Conservation (phyloP, 2,797 vertebrate species). For the Lagodon rhomboides region DNA sequence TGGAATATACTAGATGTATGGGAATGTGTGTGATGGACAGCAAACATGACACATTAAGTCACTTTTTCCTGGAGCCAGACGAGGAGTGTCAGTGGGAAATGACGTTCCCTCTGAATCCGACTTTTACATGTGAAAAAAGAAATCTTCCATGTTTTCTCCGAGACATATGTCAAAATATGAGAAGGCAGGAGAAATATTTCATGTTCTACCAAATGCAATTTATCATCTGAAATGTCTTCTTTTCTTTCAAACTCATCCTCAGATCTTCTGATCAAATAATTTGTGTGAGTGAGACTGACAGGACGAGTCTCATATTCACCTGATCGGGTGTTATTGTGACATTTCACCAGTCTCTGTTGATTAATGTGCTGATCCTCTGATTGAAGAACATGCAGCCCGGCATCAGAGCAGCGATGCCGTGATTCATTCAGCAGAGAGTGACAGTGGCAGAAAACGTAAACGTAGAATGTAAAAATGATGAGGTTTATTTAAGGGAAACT, state of each 20-base stretch:
- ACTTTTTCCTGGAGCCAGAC: not conserved
- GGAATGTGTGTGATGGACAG: not conserved
- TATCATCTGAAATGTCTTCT: not conserved
- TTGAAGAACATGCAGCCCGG: conserved; percentile 5
- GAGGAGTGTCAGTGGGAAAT: no score
- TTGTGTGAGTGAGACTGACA: not conserved
- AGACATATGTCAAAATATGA: not conserved
- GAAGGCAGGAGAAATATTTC: not conserved
- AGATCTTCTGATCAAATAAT: conserved; percentile 18
- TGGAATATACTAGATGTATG: not conserved
- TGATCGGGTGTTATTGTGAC: not conserved
- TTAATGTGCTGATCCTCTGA: not conserved
- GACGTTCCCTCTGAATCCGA: no score
- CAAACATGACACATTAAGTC: not conserved
- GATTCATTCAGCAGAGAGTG: conserved; percentile 22
- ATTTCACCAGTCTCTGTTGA: conserved; percentile 7
- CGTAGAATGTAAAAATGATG: not conserved
- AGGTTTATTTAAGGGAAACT: not conserved
- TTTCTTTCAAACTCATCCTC: not conserved
- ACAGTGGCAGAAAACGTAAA: conserved; percentile 1
- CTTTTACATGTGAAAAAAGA: not conserved
- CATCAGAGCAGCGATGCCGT: not conserved
- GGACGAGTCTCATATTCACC: not conserved
- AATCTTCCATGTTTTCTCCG: not conserved
- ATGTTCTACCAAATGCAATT: not conserved